Base-by-base conservation (phyloP, 2,888 invertebrate species). In the Andricus quercusramuli region DNA sequence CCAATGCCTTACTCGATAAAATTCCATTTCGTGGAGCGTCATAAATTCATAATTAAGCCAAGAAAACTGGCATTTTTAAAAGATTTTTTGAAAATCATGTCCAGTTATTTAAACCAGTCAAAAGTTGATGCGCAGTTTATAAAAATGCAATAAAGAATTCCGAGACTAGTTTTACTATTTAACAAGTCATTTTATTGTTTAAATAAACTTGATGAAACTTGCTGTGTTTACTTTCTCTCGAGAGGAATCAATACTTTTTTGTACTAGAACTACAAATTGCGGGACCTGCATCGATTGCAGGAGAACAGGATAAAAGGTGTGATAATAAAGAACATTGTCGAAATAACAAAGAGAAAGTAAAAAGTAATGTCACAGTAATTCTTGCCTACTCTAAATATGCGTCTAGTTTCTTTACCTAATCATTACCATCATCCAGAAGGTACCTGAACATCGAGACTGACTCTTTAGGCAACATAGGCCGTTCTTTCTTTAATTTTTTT, bases 281-380 rank as follows among this genome's bases (percentile, higher is more conserved):
- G n/a, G 11, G 1, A 59, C 22, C 3, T 59, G 22, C 3, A 13
- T 22, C 8, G 8, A n/a, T 11, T 22, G 22, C 3, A n/a, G 3
- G n/a, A 22, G 3, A 59, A 11, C 22, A 22, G 59, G 13, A 22
- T 59, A 11, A 59, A 22, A 59, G 11, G 11, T 59, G 59, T 11
- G 20, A 11, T 22, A 17, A 47, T 44, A 15, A 44, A 8, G 56
- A 64, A 29, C 13, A 8, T 64, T 17, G 22, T 29, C 29, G 64
- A 29, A 25, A 68, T 68, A 2, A 47, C 3, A 51, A 29, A 20
- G 20, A 70, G 25, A 70, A 51, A 20, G 51, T 17, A 64, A 59
- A 59, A 25, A 64, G 64, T 64, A 29, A 64, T 17, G 64, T 29
- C 17, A 29, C 17, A 64, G 64, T 64, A 62, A 62, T 62, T 51